phyloP scores from a whole-genome alignment of 2,888 invertebrate species.

The Stomorhina lunata region DNA sequence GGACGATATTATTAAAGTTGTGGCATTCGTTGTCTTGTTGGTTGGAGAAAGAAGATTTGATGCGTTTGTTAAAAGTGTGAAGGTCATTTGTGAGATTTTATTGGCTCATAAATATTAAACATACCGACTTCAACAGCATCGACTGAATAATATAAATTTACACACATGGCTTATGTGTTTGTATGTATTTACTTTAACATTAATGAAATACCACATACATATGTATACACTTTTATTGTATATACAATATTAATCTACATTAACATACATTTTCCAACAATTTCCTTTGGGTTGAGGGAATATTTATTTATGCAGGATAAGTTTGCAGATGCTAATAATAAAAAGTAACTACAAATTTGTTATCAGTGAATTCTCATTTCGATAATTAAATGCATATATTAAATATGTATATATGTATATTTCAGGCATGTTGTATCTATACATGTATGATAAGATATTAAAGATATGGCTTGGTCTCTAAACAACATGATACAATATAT shows the following conservation, averaged over 20 bases:
- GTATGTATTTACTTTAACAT: background rate
- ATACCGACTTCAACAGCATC: too few species aligned
- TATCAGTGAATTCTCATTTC: conserved; percentile 29
- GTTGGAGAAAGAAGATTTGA: background rate
- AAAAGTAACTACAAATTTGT: background rate
- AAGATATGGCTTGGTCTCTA: too few species aligned
- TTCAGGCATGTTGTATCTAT: background rate
- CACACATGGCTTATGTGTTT: background rate
- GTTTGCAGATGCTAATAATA: background rate
- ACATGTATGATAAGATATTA: too few species aligned
- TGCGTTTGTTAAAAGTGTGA: conserved; percentile 47
- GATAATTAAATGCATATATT: conserved; percentile 14
- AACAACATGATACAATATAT: too few species aligned
- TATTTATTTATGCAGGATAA: background rate
- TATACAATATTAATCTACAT: background rate
- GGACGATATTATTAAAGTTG: background rate
- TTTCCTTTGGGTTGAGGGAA: too few species aligned
- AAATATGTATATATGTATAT: background rate
- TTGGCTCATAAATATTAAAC: conserved; percentile 59
- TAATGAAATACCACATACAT: background rate
- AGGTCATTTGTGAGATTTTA: conserved; percentile 58
- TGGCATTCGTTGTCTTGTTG: background rate
- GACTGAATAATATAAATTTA: too few species aligned
- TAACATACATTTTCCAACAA: too few species aligned
- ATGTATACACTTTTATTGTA: background rate